Evolutionary conservation across 2,888 invertebrate species (phyloP), one percentile per base, ranked within the genome.

Genomic region (Stictocephala bisonia): DNA sequence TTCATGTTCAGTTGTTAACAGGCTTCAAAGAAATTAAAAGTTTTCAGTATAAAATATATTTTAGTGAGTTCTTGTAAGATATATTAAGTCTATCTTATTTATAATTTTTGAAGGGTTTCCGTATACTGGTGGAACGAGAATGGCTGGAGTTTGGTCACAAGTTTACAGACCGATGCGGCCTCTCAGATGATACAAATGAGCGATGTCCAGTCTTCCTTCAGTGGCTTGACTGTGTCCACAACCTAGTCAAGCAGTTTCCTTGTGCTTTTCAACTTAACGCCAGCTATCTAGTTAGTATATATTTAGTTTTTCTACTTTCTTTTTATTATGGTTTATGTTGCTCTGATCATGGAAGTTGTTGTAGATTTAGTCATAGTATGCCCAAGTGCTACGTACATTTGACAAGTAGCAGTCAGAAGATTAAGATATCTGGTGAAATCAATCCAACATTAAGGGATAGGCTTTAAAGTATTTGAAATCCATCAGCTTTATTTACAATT

Each of bases 131-230:
- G 71, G 96, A 98, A 85, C 89, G 96, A 74, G 99, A 99, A 84
- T 99, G 99, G 99, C 86, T 99, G 41, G 96, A 95, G 83, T 99
- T 95, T 85, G 99, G 99, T 0, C 99, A 99, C 86, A 99, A 99
- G 86, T 99, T 99, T 85, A 94, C 94, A 4, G 98, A 99, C 85
- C 91, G 99, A 66, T 96, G 96, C 84, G 93, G 94, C 0, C 92
- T 92, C 13, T 88, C 90, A 2, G 95, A 94, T 77, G 97, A 97
- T 82, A 87, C 90, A n/a, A 97, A 97, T 84, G 99, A 99, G 85
- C 88, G 97, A 50, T 97, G 97, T 82, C 99, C 99, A 3, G 95
- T 99, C 79, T 99, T 99, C 86, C 86, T 99, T 75, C 99, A 99
- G 85, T 99, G 97, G 96, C 87, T 99, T 48, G 99, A 99, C 84